Evolutionary conservation across 2,797 vertebrate genomes (phyloP).

Genomic region (Diglossa cyanea): DNA sequence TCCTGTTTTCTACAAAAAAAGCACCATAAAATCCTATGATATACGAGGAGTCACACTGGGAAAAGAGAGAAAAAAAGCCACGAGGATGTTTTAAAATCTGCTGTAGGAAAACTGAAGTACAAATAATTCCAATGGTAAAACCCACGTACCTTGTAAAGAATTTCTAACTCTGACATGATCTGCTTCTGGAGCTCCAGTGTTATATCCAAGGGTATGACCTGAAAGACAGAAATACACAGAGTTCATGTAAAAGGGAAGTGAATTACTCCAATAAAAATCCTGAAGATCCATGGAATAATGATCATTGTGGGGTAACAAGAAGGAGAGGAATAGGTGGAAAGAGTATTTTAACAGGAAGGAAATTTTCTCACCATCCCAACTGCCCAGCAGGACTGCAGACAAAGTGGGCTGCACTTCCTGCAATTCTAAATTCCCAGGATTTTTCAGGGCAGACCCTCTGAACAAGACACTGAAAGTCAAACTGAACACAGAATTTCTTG

Average conservation of each 20-base stretch:
- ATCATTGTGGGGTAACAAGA: not conserved
- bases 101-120: not conserved
- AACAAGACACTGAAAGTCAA: accelerated
- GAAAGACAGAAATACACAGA: not conserved
- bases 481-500: not conserved
- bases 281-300: not conserved
- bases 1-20: slow-evolving; percentile 98
- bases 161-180: slow-evolving; percentile 98
- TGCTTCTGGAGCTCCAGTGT: slow-evolving; percentile 97
- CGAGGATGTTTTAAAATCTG: not conserved
- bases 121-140: not conserved
- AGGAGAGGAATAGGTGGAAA: not conserved
- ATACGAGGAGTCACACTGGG: slow-evolving; percentile 96
- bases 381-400: not conserved
- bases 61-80: slow-evolving; percentile 28
- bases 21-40: slow-evolving; percentile 99
- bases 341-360: not conserved
- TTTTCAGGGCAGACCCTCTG: not conserved
- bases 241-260: not conserved
- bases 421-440: accelerated
- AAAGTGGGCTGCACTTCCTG: not conserved
- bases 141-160: slow-evolving; percentile 92
- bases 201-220: slow-evolving; percentile 98
- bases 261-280: not conserved
- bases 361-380: not conserved